Evolutionary conservation across 2,113 vertebrate genomes (phyloP), one percentile per base, ranked within the genome.

Genomic region (Epinephelus fuscoguttatus): DNA sequence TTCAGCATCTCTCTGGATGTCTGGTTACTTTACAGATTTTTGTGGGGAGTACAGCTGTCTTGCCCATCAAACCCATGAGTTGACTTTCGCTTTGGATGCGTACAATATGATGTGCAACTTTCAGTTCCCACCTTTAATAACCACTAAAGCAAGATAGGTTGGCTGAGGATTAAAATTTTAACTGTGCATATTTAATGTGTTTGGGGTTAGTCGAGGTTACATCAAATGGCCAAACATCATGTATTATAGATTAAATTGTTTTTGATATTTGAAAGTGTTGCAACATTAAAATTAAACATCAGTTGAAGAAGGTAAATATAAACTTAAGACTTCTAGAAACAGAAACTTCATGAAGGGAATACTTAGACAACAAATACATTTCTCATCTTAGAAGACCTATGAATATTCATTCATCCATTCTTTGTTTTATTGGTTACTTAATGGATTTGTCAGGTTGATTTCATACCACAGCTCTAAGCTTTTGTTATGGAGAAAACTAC

Each of bases 1-100:
- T 74, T 64, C 33, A 75, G 73, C 70, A 53, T 50, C 27, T 18
- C 68, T 42, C 1, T 77, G 23, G 25, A 66, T 70, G 71, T 19
- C 25, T 63, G 49, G 3, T 63, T 27, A 11, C 42, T 74, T 60
- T 66, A 59, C 21, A 37, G 18, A 60, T 42, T 57, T 55, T 77
- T 61, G 60, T 60, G 21, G 25, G 12, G 42, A 64, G 55, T 73
- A 52, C 8, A 10, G 15, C 12, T 61, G 6, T 56, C 21, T 72
- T 52, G 23, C 1, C 61, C 56, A 53, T 37, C 56, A 82, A 61
- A 67, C 23, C 63, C 30, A 68, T 40, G 10, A 69, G 55, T 25
- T 69, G 10, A 57, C 30, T 27, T 53, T 60, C 18, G n/a, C 40
- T 30, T 13, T 33, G 11, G 52, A 25, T 23, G 25, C 3, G 19